phyloP scores from a whole-genome alignment of 2,797 vertebrate genomes.

The Enteromius viviparus region DNA sequence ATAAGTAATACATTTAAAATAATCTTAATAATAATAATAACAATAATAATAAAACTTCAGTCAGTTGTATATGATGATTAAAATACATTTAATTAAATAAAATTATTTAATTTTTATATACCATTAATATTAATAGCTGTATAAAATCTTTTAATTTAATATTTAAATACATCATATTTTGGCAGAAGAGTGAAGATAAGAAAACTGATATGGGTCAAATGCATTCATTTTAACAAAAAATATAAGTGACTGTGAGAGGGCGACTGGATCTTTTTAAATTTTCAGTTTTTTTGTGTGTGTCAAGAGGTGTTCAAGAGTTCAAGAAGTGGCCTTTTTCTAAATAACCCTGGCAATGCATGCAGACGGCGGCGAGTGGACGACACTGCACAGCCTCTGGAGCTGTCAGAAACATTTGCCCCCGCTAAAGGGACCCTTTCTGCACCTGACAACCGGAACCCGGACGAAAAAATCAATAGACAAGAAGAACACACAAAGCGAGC shows the following conservation, averaged over 20 bases:
- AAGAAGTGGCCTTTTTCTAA: conserved; percentile 73
- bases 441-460: conserved; percentile 52
- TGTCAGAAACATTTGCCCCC: conserved; percentile 76
- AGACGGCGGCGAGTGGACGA: conserved; percentile 69
- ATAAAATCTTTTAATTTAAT: background rate
- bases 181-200: background rate
- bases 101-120: background rate
- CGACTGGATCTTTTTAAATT: background rate
- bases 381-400: conserved; percentile 65
- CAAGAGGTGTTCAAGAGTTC: conserved; percentile 11
- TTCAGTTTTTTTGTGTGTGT: too few relatives aligned
- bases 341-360: conserved; percentile 70
- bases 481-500: conserved; percentile 20
- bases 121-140: background rate
- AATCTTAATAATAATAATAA: background rate
- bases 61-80: background rate
- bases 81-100: background rate
- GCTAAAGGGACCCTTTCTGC: conserved; percentile 55
- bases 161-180: background rate
- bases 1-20: background rate
- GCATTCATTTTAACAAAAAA: background rate
- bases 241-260: background rate
- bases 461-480: conserved; percentile 38
- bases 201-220: background rate
- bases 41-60: background rate